These are phyloP conservation scores for Vireo altiloquus DNA, from an alignment of 2,113 vertebrate genomes.

Conservation along the genomic window DNA sequence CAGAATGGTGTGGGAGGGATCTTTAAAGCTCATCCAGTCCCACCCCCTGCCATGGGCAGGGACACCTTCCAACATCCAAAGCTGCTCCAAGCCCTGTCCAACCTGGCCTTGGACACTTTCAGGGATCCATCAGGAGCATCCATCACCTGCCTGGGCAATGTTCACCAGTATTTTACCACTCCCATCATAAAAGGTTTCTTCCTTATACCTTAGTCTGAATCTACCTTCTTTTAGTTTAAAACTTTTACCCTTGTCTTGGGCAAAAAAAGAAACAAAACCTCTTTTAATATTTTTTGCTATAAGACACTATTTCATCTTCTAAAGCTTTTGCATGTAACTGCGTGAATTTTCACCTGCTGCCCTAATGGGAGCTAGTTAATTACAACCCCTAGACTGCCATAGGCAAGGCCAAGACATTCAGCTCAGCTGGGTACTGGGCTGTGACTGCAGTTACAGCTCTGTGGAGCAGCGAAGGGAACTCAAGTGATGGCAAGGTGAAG, in stretches of 20 bases:
- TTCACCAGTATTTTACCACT: not conserved
- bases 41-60: not conserved
- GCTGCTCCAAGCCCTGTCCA: fast-evolving
- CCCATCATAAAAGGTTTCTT: not conserved
- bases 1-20: not conserved
- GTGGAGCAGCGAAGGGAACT: fast-evolving
- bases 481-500: not conserved
- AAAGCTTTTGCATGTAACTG: conserved; percentile 7
- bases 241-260: not conserved
- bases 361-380: conserved; percentile 28
- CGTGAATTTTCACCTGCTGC: not conserved
- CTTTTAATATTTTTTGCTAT: not conserved
- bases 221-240: not conserved
- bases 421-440: not conserved
- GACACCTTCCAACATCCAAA: not conserved
- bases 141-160: not conserved
- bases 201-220: not conserved
- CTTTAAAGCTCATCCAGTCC: not conserved
- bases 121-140: not conserved
- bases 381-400: not conserved
- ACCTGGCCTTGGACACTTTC: not conserved
- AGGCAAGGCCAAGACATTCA: not conserved
- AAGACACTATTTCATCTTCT: not conserved
- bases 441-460: not conserved
- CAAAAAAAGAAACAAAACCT: not conserved